Evolutionary conservation across 2,113 vertebrate genomes (phyloP), one percentile per base, ranked within the genome.

Genomic region (Budorcas taxicolor): DNA sequence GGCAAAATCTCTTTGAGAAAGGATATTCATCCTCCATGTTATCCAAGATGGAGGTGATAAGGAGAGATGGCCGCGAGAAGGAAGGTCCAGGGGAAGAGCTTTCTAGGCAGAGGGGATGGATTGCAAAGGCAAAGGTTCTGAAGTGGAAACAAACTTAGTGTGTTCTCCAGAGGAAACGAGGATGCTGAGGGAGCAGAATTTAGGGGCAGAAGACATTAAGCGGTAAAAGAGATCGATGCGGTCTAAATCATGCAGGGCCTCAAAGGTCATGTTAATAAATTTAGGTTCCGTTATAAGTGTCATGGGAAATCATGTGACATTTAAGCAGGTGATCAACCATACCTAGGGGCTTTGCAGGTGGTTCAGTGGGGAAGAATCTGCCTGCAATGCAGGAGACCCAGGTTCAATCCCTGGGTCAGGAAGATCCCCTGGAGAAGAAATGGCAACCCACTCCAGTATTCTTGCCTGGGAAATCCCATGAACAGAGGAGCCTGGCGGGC

Each of bases 161-260:
- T 36, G 4, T 84, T 74, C 67, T 74, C 11, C 13, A 17, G 13
- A 67, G 40, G 36, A 55, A 62, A 71, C 27, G 5, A n/a, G 50
- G 47, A 3, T 40, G 4, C 4, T 0, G 55, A n/a, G 33, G 33
- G 25, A 10, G 9, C 27, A 12, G 58, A n/a, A 4, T 40, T 57
- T 17, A 40, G 40, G 9, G 62, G 53, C 19, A 11, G 25, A 74
- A 89, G 80, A 13, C 62, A 74, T 4, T 27, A 40, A 52, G 31
- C 43, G 58, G 13, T 3, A 6, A 3, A 11, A 43, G 31, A 71
- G 52, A 25, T 2, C 16, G 2, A 43, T 0, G 2, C 12, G 7
- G 4, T 15, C n/a, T 87, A 25, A 82, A 17, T n/a, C 31, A 1
- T 0, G 8, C 7, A 62, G 74, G 12, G 2, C 19, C 55, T 80